These are phyloP conservation scores for Augochlorella aurata DNA, from an alignment of 2,888 invertebrate species.

Conservation along the genomic window DNA sequence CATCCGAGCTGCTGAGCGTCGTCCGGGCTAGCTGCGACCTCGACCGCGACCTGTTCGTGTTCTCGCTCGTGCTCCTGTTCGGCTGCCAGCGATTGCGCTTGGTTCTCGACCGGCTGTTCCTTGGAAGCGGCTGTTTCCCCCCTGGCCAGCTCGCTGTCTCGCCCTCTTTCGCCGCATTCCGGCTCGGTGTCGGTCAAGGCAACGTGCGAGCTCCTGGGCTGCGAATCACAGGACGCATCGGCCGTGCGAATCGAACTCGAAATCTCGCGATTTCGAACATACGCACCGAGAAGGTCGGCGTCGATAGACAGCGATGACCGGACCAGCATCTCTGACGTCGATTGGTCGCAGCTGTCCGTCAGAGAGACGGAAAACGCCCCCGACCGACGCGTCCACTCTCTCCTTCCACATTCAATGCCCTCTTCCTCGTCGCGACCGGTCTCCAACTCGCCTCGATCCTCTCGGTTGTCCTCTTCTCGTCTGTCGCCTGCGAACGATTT, in stretches of 20 bases:
- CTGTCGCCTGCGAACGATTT: slow-evolving; percentile 5
- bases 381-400: slow-evolving; percentile 62
- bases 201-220: slow-evolving; percentile 73
- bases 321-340: background rate
- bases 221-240: slow-evolving; percentile 65
- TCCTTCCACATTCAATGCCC: background rate
- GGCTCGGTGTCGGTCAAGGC: slow-evolving; percentile 72
- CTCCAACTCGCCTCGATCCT: background rate
- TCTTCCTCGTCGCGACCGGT: background rate
- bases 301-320: slow-evolving; percentile 59
- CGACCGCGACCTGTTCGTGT: slow-evolving; percentile 11
- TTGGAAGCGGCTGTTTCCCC: background rate
- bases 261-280: slow-evolving; percentile 63
- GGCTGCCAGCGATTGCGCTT: background rate
- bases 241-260: slow-evolving; percentile 37
- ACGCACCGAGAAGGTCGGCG: slow-evolving; percentile 75
- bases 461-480: background rate
- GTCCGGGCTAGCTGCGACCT: background rate
- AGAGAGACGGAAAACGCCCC: slow-evolving; percentile 61
- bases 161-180: slow-evolving; percentile 15
- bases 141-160: background rate
- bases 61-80: background rate
- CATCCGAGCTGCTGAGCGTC: slow-evolving; percentile 47
- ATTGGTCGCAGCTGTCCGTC: slow-evolving; percentile 39
- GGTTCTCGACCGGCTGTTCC: background rate